Base-by-base conservation (phyloP, 2,797 vertebrate species). In the Dipus sagitta region DNA sequence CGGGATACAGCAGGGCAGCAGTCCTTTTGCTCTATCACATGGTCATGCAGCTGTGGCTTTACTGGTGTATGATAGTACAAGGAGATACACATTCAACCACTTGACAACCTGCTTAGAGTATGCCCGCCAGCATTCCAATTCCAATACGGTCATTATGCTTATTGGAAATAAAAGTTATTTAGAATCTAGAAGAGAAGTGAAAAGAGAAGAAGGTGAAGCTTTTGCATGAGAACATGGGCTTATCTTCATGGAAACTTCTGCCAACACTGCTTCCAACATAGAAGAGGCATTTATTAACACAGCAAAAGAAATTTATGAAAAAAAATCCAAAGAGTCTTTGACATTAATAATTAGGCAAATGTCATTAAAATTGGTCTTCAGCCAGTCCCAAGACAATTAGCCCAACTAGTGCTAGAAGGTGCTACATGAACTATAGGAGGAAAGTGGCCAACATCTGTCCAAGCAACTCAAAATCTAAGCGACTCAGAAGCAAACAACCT, bases 111-210 rank as follows among this genome's bases (percentile, higher is more conserved):
- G 99, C 99, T 99, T 99, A 99, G 99, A 99, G 99, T 99, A 99
- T 92, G 99, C 99, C 94, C 99, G 99, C 98, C 99, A 99, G 98
- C 99, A 99, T 99, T 99, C 99, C 98, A 99, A 99, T 98, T 99
- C 99, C 97, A 99, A 99, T 97, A 99, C 99, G 99, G 99, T 99
- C 98, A 99, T 99, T 98, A 99, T 99, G 99, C 99, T 99, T 96
- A 99, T 99, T 98, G 99, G 99, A 98, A 99, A 99, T 98, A 99
- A 99, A 98, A 99, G 99, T 98, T 99, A 99, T 98, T 98, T 99
- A 98, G 99, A 99, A 98, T 99, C 99, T 26, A 99, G 99, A 98
- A 99, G 99, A 99, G 99, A 99, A 98, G 99, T 99, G 97, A 99
- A 99, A 98, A 99, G 99, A 97, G 99, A 99, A 96, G 99, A 99